Base-by-base conservation (phyloP, 2,797 vertebrate genomes). In the Periparus ater region DNA sequence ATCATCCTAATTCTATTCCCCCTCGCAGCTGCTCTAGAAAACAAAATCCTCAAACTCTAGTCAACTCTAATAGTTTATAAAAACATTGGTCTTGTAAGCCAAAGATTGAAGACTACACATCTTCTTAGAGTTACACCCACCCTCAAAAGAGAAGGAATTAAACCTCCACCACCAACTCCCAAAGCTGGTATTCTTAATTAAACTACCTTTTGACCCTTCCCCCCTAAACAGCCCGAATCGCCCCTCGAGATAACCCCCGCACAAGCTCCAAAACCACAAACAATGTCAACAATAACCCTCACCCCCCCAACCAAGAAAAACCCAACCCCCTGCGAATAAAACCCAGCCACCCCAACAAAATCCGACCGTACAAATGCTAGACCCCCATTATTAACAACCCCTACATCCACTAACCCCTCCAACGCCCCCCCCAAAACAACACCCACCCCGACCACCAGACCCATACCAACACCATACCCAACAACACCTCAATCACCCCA, bases 1-100 rank as follows among this genome's bases (percentile, higher is more conserved):
- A 62, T 29, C 2, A 17, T 63, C 2, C 30, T 76, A 1, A 0
- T 62, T 2, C 19, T 76, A 2, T 13, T 76, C 14, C 73, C 73
- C 0, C 0, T 11, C 0, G 12, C 0, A 2, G 2, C 6, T 0
- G 1, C 0, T 2, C 3, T 62, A 62, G 73, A 76, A 0, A 76
- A 76, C 4, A 62, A 76, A 20, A 1, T 76, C 7, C 73, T 76
- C 0, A 53, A 73, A 2, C 14, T 40, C 2, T 34, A 63, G 6
- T 2, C 1, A 13, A 76, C 60, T 77, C 74, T 77, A 77, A 63
- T 77, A 77, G 74, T 77, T 77, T 77, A 77, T 29, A 9, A 77
- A 77, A 77, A 63, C 74, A 53, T 53, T 77, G 74, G 74, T 23
- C 60, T 77, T 76, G 74, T 76, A 76, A 76, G 1, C 30, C 18